Percentiles rank a stretch among this genome's conserved stretches.
These are phyloP conservation scores for Drosophila infuscata DNA, from an alignment of 2,888 invertebrate species.

Conservation along the genomic window DNA sequence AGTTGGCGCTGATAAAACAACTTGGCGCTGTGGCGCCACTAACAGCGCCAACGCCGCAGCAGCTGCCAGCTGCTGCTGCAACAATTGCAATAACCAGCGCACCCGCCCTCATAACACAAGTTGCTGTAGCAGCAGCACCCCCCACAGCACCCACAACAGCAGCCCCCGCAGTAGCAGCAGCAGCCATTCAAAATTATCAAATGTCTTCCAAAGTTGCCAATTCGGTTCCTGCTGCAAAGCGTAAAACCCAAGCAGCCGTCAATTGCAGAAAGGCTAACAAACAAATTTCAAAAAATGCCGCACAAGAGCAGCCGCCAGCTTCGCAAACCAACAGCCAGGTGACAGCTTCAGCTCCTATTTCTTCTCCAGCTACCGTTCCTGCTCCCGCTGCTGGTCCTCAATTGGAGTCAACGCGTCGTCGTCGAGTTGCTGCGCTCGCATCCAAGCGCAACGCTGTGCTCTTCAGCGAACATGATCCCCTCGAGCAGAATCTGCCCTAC, in stretches of 20 bases:
- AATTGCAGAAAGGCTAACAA: slow-evolving; percentile 49
- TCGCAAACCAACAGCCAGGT: slow-evolving; percentile 16
- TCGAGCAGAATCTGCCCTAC: slow-evolving; percentile 66
- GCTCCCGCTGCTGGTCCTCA: not conserved
- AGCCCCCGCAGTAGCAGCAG: slow-evolving; percentile 15
- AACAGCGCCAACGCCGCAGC: slow-evolving; percentile 52
- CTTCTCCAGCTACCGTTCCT: not conserved
- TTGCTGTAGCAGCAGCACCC: slow-evolving; percentile 6
- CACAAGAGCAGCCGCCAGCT: not conserved
- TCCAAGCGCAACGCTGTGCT: slow-evolving; percentile 34
- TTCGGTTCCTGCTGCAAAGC: slow-evolving; percentile 46
- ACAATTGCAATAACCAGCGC: slow-evolving; percentile 13
- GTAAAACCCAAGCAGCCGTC: slow-evolving; percentile 47
- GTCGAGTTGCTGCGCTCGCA: slow-evolving; percentile 27
- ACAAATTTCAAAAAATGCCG: slow-evolving; percentile 34
- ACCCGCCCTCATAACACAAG: slow-evolving; percentile 43
- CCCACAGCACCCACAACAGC: slow-evolving; percentile 5
- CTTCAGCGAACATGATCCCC: slow-evolving; percentile 52
- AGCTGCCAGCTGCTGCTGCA: slow-evolving; percentile 29
- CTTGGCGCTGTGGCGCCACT: slow-evolving; percentile 53
- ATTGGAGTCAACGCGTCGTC: slow-evolving; percentile 29
- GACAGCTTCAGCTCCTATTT: not conserved
- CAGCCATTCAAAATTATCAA: slow-evolving; percentile 63
- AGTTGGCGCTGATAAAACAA: slow-evolving; percentile 26
- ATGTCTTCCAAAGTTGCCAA: slow-evolving; percentile 78